Conservation (phyloP, 2,113 vertebrate genomes). For the Coptodon bakossiorum region DNA sequence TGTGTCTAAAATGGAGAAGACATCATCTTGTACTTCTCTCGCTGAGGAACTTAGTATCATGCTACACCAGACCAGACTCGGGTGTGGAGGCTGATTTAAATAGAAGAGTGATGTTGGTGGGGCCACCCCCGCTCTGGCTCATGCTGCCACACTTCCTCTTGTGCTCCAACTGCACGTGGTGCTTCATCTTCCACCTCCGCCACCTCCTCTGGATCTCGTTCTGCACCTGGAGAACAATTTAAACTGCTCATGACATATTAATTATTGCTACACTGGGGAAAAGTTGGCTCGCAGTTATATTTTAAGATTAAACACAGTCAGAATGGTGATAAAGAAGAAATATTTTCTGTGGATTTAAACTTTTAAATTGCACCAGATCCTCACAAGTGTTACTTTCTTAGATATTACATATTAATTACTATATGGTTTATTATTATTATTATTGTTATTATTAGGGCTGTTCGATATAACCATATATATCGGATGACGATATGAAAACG, state of each 20-base stretch:
- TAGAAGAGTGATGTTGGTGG: neutral
- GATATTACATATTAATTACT: neutral
- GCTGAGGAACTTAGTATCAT: rapidly evolving
- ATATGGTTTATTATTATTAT: neutral
- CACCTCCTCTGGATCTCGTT: neutral
- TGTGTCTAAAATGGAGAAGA: neutral
- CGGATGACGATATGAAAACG: rapidly evolving
- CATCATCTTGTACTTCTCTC: neutral
- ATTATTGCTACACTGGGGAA: neutral
- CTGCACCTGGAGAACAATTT: neutral
- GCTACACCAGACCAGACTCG: neutral
- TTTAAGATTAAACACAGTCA: neutral
- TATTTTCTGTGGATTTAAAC: neutral
- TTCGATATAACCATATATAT: neutral
- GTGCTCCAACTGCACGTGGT: neutral
- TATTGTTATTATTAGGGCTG: neutral
- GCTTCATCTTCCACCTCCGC: neutral
- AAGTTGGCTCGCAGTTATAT: neutral
- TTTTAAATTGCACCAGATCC: neutral
- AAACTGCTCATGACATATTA: neutral
- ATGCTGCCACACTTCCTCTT: neutral
- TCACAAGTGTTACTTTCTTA: neutral
- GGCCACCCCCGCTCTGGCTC: neutral
- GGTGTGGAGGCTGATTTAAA: neutral
- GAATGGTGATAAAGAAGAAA: neutral